Conservation (phyloP, 2,888 invertebrate species). For the Timema podura region DNA sequence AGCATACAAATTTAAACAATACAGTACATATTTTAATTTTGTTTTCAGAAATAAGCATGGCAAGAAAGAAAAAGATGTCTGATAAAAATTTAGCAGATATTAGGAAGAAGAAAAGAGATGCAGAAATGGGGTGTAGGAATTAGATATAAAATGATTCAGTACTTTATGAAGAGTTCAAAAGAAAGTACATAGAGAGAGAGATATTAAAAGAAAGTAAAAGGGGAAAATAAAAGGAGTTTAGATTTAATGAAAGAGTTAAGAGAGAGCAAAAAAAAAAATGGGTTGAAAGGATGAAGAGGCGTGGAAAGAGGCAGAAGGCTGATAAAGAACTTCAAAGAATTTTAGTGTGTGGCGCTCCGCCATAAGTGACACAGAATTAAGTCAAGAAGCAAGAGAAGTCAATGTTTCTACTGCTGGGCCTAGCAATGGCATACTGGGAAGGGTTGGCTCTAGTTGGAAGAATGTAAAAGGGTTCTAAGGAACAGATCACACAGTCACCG, state of each 20-base stretch:
- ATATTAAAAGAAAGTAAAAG: background rate
- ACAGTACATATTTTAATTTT: background rate
- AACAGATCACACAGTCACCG: background rate
- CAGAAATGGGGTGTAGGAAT: background rate
- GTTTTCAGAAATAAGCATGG: conserved; percentile 8
- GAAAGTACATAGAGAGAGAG: background rate
- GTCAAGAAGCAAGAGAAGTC: background rate
- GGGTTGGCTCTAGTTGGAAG: background rate
- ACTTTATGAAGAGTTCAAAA: background rate
- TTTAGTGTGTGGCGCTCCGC: background rate
- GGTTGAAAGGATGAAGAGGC: background rate
- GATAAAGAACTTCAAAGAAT: background rate
- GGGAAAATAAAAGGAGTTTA: background rate
- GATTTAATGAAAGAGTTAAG: conserved; percentile 9
- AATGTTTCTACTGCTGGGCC: background rate
- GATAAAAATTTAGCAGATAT: background rate
- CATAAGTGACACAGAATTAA: background rate
- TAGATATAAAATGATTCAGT: background rate
- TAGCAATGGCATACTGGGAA: background rate
- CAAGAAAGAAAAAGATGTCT: conserved; percentile 6
- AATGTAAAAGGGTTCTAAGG: background rate
- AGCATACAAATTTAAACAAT: background rate
- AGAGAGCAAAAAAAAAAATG: background rate
- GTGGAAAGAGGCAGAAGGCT: background rate
- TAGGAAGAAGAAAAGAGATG: background rate